A percentile compares a stretch with the other conserved stretches of the same genome.
These are phyloP conservation scores for Reticulitermes lucifugus DNA, from an alignment of 2,888 invertebrate genomes.

Conservation along the genomic window DNA sequence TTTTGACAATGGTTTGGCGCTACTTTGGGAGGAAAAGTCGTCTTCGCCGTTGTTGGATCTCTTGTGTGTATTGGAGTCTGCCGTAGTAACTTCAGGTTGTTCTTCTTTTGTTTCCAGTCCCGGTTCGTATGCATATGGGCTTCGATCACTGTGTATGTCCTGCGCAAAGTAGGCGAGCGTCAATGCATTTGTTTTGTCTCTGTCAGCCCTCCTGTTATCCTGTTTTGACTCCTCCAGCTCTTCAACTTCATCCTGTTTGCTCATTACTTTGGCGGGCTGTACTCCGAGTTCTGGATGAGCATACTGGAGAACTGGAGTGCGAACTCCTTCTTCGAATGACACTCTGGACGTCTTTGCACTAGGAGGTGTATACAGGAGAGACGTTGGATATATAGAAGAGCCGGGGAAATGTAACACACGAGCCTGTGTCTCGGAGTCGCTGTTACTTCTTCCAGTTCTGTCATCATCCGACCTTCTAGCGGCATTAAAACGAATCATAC, in stretches of 20 bases:
- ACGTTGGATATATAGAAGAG: slow-evolving; percentile 72
- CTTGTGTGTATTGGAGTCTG: slow-evolving; percentile 25
- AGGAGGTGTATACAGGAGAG: slow-evolving; percentile 73
- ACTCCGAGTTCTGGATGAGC: slow-evolving; percentile 84
- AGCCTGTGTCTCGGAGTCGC: slow-evolving; percentile 70
- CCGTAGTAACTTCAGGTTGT: not conserved
- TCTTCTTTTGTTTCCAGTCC: slow-evolving; percentile 54
- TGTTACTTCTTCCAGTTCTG: slow-evolving; percentile 45
- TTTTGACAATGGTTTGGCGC: slow-evolving; percentile 23
- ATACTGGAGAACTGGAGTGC: slow-evolving; percentile 82
- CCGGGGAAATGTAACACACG: slow-evolving; percentile 79
- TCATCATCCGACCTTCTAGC: slow-evolving; percentile 25
- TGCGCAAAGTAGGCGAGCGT: slow-evolving; percentile 64
- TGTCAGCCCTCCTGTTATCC: not conserved
- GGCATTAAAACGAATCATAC: slow-evolving; percentile 48
- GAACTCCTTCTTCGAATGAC: slow-evolving; percentile 76
- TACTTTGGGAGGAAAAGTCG: not conserved
- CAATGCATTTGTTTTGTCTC: not conserved
- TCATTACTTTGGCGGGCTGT: slow-evolving; percentile 73
- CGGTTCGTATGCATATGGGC: slow-evolving; percentile 67
- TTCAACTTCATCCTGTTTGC: slow-evolving; percentile 61
- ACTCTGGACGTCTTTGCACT: slow-evolving; percentile 65
- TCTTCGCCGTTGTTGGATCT: not conserved
- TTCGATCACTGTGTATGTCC: slow-evolving; percentile 69
- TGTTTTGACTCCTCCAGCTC: slow-evolving; percentile 31